Evolutionary conservation across 2,113 vertebrate species (phyloP).

Genomic region (Psophia crepitans): DNA sequence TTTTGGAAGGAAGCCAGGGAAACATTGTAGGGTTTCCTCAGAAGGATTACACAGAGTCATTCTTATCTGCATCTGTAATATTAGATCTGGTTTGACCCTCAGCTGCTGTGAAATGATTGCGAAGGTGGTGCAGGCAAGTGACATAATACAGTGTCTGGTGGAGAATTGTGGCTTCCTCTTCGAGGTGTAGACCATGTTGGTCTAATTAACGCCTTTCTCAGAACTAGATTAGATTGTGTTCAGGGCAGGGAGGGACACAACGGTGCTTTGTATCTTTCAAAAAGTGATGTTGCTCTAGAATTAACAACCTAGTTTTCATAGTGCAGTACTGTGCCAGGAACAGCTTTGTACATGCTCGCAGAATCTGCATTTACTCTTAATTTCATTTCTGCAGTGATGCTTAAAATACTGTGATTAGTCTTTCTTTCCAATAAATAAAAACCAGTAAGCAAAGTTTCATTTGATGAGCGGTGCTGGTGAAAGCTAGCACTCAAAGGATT

Average conservation of each 20-base stretch:
- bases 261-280: neutral
- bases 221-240: neutral
- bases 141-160: neutral
- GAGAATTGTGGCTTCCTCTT: neutral
- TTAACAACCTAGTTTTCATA: neutral
- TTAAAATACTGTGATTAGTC: neutral
- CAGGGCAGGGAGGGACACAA: neutral
- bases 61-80: neutral
- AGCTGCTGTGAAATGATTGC: neutral
- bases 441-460: neutral
- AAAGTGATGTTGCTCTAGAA: neutral
- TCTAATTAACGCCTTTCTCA: neutral
- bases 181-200: neutral
- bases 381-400: neutral
- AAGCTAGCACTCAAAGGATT: neutral
- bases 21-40: neutral
- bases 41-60: neutral
- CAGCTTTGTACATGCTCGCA: neutral
- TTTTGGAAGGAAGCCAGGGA: constrained; percentile 14
- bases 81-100: neutral
- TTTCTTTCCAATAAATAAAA: neutral
- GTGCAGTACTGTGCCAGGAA: neutral
- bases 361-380: neutral
- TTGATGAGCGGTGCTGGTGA: neutral
- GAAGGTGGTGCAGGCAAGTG: neutral